phyloP scores from a whole-genome alignment of 2,797 vertebrate genomes.

The Balearica regulorum region DNA sequence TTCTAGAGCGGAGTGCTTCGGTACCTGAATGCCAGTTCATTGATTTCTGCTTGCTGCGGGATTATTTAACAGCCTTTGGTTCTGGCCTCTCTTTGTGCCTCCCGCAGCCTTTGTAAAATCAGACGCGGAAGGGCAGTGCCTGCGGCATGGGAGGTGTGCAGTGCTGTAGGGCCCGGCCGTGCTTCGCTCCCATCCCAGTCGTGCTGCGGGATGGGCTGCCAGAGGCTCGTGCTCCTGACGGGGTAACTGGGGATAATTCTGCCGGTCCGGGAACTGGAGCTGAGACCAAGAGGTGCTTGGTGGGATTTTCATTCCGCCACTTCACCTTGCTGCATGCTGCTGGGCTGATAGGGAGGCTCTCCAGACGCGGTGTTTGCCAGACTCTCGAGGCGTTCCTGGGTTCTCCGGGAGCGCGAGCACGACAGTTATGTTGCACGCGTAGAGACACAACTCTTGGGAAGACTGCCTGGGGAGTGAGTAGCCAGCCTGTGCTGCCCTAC shows the following conservation, averaged over 20 bases:
- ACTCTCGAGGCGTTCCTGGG: not conserved
- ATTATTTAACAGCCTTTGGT: not conserved
- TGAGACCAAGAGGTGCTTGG: not conserved
- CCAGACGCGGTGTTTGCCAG: fast-evolving
- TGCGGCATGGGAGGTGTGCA: not conserved
- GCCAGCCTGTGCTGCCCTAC: not conserved
- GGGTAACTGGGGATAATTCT: not conserved
- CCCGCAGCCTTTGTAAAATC: not conserved
- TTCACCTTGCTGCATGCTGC: not conserved
- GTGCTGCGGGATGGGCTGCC: fast-evolving
- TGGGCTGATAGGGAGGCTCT: not conserved
- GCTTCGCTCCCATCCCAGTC: not conserved
- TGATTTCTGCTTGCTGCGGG: not conserved
- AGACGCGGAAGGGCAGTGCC: not conserved
- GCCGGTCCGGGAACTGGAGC: not conserved
- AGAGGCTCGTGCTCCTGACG: not conserved
- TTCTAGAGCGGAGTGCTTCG: not conserved
- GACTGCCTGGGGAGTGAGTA: not conserved
- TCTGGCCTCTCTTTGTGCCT: not conserved
- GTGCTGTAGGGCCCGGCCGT: not conserved
- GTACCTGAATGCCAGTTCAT: not conserved
- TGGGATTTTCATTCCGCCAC: not conserved
- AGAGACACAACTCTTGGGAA: not conserved
- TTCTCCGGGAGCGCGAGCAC: not conserved
- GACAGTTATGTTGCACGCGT: fast-evolving